These are phyloP conservation scores for Climacteris rufus DNA, from an alignment of 2,113 vertebrate genomes.

Conservation along the genomic window DNA sequence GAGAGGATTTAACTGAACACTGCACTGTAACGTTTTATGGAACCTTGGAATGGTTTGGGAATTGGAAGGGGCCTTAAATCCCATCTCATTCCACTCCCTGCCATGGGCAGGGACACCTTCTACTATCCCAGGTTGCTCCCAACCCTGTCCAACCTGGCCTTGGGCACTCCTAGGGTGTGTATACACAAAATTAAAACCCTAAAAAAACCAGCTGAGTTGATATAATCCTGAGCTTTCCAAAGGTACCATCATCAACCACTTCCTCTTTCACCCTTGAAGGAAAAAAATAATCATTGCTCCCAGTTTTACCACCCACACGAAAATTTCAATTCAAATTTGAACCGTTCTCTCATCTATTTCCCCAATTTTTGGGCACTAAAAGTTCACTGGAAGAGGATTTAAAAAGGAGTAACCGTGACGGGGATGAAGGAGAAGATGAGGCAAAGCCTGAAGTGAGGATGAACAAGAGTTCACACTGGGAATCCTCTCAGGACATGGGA, in stretches of 20 bases:
- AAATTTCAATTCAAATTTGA: fast-evolving
- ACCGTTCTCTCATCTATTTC: neutral
- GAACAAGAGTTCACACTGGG: fast-evolving
- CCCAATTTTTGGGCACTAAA: neutral
- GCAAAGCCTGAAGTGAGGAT: fast-evolving
- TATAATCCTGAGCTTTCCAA: neutral
- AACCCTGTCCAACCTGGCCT: neutral
- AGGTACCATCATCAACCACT: neutral
- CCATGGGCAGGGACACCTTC: neutral
- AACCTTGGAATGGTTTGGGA: neutral
- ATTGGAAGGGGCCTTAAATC: neutral
- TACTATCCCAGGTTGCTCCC: fast-evolving
- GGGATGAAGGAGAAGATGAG: neutral
- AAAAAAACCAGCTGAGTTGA: neutral
- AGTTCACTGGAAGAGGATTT: neutral
- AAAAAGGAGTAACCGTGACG: neutral
- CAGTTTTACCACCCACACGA: fast-evolving
- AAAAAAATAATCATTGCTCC: fast-evolving
- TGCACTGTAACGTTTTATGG: fast-evolving
- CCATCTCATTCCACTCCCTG: neutral
- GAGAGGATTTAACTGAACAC: fast-evolving
- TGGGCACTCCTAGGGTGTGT: neutral
- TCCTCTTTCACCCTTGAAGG: neutral
- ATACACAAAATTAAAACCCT: neutral
- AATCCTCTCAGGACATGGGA: neutral